Conservation (phyloP, 1,140 invertebrate species). For the Drosophila littoralis region DNA sequence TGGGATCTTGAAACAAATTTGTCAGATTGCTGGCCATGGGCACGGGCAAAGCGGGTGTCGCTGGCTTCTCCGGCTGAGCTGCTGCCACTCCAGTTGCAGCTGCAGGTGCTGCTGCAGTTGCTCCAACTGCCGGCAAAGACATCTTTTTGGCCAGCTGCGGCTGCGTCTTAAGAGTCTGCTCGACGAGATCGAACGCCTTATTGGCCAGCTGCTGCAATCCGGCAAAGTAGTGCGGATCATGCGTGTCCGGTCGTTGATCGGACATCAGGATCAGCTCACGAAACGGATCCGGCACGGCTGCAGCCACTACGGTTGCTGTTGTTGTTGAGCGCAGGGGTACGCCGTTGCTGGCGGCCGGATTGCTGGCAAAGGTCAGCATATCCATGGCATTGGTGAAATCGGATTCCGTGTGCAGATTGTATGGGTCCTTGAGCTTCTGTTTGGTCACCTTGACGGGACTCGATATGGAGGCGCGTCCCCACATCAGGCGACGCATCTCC, state of each 20-base stretch:
- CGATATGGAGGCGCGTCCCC: conserved; percentile 94
- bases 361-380: conserved; percentile 91
- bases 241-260: conserved; percentile 81
- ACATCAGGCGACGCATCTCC: conserved; percentile 93
- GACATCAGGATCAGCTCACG: conserved; percentile 86
- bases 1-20: conserved; percentile 81
- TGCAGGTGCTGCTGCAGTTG: background rate
- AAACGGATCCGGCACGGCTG: conserved; percentile 85
- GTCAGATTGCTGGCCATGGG: conserved; percentile 62
- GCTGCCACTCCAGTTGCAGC: background rate
- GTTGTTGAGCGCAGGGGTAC: conserved; percentile 51
- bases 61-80: background rate
- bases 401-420: conserved; percentile 69
- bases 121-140: conserved; percentile 6
- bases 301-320: background rate
- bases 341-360: conserved; percentile 66
- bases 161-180: conserved; percentile 78
- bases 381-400: conserved; percentile 91
- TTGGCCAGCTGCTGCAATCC: conserved; percentile 85
- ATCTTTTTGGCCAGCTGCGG: conserved; percentile 41
- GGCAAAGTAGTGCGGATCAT: conserved; percentile 83
- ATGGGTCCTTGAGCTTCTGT: conserved; percentile 84
- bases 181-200: conserved; percentile 84
- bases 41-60: conserved; percentile 14
- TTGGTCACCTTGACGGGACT: conserved; percentile 90